Percentiles rank a stretch among this genome's conserved stretches.
These are phyloP conservation scores for Regulus satrapa DNA, from an alignment of 2,113 vertebrate genomes.

Conservation along the genomic window DNA sequence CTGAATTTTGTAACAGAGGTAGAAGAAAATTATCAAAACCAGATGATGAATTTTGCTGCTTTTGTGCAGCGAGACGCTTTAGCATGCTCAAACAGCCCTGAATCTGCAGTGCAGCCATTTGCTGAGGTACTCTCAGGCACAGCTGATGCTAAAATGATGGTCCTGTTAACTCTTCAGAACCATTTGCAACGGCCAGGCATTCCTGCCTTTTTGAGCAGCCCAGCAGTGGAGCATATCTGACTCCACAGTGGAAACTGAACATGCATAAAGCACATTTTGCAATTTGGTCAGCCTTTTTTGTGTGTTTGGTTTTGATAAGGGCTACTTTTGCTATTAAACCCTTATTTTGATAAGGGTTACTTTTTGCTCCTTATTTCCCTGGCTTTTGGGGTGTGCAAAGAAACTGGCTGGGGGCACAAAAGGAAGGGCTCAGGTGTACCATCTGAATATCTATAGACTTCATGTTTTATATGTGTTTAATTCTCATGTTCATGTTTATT, in stretches of 20 bases:
- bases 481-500: background rate
- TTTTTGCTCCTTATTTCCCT: background rate
- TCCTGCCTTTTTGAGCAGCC: background rate
- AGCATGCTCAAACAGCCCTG: background rate
- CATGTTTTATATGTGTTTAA: background rate
- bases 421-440: background rate
- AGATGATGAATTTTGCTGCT: background rate
- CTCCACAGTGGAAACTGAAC: background rate
- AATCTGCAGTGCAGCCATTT: background rate
- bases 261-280: background rate
- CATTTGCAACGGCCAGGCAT: background rate
- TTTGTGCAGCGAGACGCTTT: background rate
- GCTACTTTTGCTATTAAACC: background rate
- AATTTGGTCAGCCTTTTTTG: background rate
- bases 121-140: background rate
- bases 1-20: background rate
- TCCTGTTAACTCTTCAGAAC: background rate
- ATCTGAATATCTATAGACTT: background rate
- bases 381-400: background rate
- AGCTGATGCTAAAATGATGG: background rate
- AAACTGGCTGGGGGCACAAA: background rate
- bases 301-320: background rate
- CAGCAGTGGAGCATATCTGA: background rate
- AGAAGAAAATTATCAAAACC: background rate
- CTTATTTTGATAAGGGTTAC: background rate